These are phyloP conservation scores for Glyptemys insculpta DNA, from an alignment of 2,797 vertebrate genomes.

Conservation along the genomic window DNA sequence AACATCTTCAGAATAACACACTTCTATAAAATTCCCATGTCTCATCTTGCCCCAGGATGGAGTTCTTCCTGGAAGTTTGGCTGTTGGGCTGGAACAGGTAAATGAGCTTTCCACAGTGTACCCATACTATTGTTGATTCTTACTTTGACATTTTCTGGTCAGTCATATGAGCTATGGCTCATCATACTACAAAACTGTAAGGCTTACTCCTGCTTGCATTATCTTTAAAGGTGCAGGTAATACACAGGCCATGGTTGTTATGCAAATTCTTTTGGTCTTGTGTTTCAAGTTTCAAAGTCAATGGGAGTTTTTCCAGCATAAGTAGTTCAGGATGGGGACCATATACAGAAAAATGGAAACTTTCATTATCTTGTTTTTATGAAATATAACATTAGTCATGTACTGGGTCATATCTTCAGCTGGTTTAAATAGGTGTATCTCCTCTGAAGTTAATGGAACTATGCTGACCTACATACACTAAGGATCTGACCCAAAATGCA, in stretches of 20 bases:
- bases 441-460: background rate
- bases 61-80: too few relatives aligned
- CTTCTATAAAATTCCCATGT: background rate
- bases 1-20: background rate
- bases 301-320: background rate
- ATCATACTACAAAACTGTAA: background rate
- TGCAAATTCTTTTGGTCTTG: background rate
- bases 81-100: background rate
- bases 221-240: background rate
- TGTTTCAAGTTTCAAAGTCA: constrained; percentile 19
- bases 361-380: background rate
- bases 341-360: background rate
- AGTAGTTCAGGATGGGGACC: background rate
- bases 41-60: background rate
- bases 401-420: background rate
- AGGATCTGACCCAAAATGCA: background rate
- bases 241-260: background rate
- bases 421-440: background rate
- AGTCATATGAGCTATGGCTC: background rate
- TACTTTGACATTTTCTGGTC: background rate
- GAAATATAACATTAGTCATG: background rate
- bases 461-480: background rate
- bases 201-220: too few relatives aligned
- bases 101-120: background rate
- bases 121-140: background rate